Conservation (phyloP, 2,113 vertebrate genomes). For the Paramormyrops kingsleyae region DNA sequence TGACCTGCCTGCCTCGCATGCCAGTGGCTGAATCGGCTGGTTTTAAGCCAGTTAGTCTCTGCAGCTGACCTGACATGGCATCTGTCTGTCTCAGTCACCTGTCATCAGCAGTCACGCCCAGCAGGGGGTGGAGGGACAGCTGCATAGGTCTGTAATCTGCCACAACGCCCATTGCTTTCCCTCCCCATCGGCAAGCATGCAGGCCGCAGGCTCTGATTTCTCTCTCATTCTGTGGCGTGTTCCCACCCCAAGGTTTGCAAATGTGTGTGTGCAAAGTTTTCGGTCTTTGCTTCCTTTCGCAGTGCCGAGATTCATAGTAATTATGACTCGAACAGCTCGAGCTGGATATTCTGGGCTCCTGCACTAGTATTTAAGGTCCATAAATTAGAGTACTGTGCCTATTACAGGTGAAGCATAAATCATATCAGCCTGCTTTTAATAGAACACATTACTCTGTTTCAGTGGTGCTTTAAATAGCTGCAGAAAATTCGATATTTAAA, state of each 20-base stretch:
- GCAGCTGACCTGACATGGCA: background rate
- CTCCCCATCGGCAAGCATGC: background rate
- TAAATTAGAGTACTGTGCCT: background rate
- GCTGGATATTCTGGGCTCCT: background rate
- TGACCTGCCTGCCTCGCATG: background rate
- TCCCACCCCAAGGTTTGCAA: background rate
- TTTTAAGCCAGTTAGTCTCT: background rate
- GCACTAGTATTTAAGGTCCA: background rate
- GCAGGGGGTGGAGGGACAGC: background rate
- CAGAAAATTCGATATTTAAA: background rate
- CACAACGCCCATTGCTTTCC: background rate
- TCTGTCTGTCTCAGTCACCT: background rate
- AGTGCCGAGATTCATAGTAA: background rate
- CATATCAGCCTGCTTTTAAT: background rate
- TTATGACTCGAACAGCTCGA: background rate
- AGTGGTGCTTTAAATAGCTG: background rate
- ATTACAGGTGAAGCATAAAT: background rate
- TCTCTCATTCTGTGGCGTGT: background rate
- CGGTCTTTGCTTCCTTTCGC: background rate
- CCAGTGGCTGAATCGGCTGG: background rate
- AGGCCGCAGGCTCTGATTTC: background rate
- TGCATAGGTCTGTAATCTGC: background rate
- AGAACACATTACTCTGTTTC: background rate
- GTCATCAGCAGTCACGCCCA: background rate
- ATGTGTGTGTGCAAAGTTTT: background rate